Conservation (phyloP, 2,888 invertebrate species). For the Drosophila borborema region DNA sequence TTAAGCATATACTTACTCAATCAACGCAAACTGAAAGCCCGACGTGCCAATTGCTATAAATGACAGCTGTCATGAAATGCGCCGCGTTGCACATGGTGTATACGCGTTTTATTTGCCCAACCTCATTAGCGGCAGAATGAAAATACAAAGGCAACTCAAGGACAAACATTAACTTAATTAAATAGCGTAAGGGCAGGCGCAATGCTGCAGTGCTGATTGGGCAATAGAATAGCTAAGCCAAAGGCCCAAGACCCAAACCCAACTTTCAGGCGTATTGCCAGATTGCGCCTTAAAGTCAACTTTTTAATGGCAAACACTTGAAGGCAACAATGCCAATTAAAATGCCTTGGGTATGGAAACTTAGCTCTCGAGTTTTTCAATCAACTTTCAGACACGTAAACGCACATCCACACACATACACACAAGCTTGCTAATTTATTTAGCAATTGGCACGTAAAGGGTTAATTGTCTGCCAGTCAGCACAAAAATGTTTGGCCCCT, state of each 20-base stretch:
- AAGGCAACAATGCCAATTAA: slow-evolving; percentile 63
- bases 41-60: slow-evolving; percentile 20
- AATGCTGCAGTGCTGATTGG: slow-evolving; percentile 41
- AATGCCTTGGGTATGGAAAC: slow-evolving; percentile 36
- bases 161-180: slow-evolving; percentile 59
- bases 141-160: slow-evolving; percentile 25
- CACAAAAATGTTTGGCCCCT: slow-evolving; percentile 41
- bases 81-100: slow-evolving; percentile 56
- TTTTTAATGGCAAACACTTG: slow-evolving; percentile 53
- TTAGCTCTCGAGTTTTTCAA: slow-evolving; percentile 45
- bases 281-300: slow-evolving; percentile 51
- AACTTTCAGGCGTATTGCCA: slow-evolving; percentile 32
- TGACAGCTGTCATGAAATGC: slow-evolving; percentile 33
- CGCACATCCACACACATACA: slow-evolving; percentile 17
- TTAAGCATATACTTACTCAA: not conserved
- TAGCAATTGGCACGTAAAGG: slow-evolving; percentile 76
- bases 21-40: slow-evolving; percentile 2
- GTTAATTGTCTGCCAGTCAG: slow-evolving; percentile 73
- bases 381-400: slow-evolving; percentile 29
- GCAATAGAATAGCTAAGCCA: slow-evolving; percentile 28
- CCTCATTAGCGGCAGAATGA: slow-evolving; percentile 41
- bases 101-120: slow-evolving; percentile 58
- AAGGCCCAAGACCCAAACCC: slow-evolving; percentile 20
- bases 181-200: slow-evolving; percentile 49
- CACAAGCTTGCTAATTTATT: slow-evolving; percentile 54